Evolutionary conservation across 2,888 invertebrate species (phyloP).

Genomic region (Seira sanloemensis): DNA sequence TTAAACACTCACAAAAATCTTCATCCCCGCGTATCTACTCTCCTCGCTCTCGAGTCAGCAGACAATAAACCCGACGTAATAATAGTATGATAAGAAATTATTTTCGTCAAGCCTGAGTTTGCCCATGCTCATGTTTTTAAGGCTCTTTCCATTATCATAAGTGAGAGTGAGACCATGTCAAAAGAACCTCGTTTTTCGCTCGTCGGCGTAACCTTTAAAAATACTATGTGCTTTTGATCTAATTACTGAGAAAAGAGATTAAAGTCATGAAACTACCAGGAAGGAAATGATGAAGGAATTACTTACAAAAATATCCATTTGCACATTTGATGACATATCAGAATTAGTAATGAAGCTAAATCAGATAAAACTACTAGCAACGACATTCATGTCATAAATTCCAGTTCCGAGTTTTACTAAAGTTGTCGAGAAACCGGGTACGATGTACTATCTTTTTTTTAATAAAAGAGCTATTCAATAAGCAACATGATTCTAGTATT

Average conservation of each 20-base stretch:
- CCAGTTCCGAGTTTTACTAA: no score
- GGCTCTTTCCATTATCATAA: no score
- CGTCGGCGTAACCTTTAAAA: neutral
- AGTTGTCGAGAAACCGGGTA: no score
- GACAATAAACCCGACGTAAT: constrained; percentile 19
- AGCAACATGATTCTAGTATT: no score
- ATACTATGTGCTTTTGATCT: constrained; percentile 39
- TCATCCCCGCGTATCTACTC: constrained; percentile 3
- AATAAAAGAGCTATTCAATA: no score
- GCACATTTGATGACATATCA: no score
- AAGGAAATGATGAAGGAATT: neutral
- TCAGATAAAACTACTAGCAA: no score
- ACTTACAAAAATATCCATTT: constrained; percentile 16
- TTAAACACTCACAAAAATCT: constrained; percentile 32
- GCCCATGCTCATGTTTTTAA: neutral
- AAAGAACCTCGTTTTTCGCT: no score
- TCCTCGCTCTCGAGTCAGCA: neutral
- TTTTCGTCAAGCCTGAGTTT: neutral
- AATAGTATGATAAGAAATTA: neutral
- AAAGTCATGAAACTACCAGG: neutral
- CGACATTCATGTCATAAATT: no score
- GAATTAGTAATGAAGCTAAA: no score
- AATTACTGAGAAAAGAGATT: constrained; percentile 54
- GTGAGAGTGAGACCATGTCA: no score
- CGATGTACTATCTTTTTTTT: no score